These are phyloP conservation scores for Thereva unica DNA, from an alignment of 2,888 invertebrate genomes.

Conservation along the genomic window DNA sequence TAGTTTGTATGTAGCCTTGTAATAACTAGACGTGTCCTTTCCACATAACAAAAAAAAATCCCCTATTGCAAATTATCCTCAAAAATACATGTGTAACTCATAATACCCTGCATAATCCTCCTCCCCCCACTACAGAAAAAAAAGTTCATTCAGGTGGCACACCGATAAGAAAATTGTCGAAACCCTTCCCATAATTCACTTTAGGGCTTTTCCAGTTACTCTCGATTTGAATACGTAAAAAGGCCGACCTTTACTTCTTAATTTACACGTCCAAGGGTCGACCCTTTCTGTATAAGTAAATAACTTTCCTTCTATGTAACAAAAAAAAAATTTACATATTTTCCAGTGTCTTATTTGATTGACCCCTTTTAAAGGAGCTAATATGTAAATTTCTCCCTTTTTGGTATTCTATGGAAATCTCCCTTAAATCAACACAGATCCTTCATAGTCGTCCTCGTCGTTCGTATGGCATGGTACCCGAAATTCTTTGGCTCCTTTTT, in stretches of 20 bases:
- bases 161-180: too few relatives aligned
- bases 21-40: too few relatives aligned
- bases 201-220: slow-evolving; percentile 23
- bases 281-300: slow-evolving; percentile 23
- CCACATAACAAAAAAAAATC: too few relatives aligned
- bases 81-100: too few relatives aligned
- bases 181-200: slow-evolving; percentile 12
- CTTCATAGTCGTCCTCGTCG: too few relatives aligned
- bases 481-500: too few relatives aligned
- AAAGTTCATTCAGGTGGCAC: too few relatives aligned
- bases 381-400: slow-evolving; percentile 22
- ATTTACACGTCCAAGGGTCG: slow-evolving; percentile 23
- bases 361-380: slow-evolving; percentile 15
- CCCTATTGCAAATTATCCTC: too few relatives aligned
- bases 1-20: too few relatives aligned
- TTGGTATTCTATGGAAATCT: slow-evolving; percentile 20
- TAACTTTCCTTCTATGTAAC: slow-evolving; percentile 23
- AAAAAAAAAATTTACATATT: slow-evolving; percentile 29
- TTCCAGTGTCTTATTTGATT: slow-evolving; percentile 34
- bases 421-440: not conserved
- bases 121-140: too few relatives aligned
- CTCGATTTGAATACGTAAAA: slow-evolving; percentile 25
- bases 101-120: too few relatives aligned
- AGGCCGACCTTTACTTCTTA: slow-evolving; percentile 29
- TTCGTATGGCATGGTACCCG: too few relatives aligned